Evolutionary conservation across 2,113 vertebrate species (phyloP).

Genomic region (Mormoops blainvillei): DNA sequence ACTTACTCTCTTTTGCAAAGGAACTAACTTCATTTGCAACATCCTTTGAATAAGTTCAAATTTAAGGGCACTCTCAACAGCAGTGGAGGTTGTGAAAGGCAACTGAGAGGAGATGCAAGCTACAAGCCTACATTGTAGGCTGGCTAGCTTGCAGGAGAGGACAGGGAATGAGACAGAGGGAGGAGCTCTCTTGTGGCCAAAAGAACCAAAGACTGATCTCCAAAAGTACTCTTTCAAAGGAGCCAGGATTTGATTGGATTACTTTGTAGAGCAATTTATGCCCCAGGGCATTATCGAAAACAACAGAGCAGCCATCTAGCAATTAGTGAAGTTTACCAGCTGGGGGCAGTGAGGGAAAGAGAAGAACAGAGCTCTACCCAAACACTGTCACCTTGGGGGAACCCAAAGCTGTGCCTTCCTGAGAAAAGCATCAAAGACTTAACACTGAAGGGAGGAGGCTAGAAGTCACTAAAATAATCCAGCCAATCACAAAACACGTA

Average conservation of each 20-base stretch:
- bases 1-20: neutral
- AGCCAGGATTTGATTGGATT: neutral
- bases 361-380: neutral
- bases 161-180: neutral
- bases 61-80: neutral
- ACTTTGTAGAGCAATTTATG: neutral
- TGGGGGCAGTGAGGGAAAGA: neutral
- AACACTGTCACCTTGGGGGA: neutral
- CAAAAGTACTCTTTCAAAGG: neutral
- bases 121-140: neutral
- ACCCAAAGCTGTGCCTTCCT: neutral
- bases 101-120: neutral
- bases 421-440: neutral
- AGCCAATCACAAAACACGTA: neutral
- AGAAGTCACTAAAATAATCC: neutral
- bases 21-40: neutral
- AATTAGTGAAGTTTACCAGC: neutral
- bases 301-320: neutral
- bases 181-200: neutral
- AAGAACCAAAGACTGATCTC: neutral
- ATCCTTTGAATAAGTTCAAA: neutral
- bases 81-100: neutral
- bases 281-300: neutral
- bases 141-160: neutral
- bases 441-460: too few species aligned